Base-by-base conservation (phyloP, 2,888 invertebrate species). In the Rhyacophila evoluta region DNA sequence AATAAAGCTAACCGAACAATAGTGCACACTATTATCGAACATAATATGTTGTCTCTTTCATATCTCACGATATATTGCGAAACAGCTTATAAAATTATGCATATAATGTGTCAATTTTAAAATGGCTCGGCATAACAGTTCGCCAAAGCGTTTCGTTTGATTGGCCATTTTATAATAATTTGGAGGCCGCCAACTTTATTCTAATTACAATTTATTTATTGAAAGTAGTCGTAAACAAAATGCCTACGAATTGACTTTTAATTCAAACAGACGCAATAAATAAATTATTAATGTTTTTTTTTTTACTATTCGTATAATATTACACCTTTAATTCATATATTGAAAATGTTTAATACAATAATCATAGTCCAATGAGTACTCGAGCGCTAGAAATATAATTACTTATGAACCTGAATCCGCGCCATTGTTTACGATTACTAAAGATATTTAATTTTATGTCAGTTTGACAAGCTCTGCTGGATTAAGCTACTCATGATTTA, bases 171-270 rank as follows among this genome's bases (percentile, higher is more conserved):
- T 5, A 55, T 55, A 25, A 39, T 39, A 15, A n/a, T 29, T 69
- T 69, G 69, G 28, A 69, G 69, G 69, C 33, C 69, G 33, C 12
- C 69, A n/a, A 15, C 28, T 69, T 69, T 69, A 69, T 69, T 69
- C 33, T 69, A 69, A 69, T 69, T 69, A 69, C n/a, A 69, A 69
- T 12, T n/a, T 29, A 69, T 69, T 69, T 69, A 69, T 69, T 33
- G 33, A 69, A 33, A 69, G 69, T 33, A 28, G 27, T 69, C 12
- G 28, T 33, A 15, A 69, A 28, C 69, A 11, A 69, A 33, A 69
- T 69, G 33, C 8, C 11, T 69, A 1, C 1, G 29, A 69, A 69
- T 69, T 69, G 69, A 28, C 69, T 69, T 33, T 27, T 29, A 69
- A 15, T 69, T 69, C 19, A 11, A 28, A 15, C n/a, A 28, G 69